phyloP scores from a whole-genome alignment of 2,113 vertebrate species.

The Cyanistes caeruleus region DNA sequence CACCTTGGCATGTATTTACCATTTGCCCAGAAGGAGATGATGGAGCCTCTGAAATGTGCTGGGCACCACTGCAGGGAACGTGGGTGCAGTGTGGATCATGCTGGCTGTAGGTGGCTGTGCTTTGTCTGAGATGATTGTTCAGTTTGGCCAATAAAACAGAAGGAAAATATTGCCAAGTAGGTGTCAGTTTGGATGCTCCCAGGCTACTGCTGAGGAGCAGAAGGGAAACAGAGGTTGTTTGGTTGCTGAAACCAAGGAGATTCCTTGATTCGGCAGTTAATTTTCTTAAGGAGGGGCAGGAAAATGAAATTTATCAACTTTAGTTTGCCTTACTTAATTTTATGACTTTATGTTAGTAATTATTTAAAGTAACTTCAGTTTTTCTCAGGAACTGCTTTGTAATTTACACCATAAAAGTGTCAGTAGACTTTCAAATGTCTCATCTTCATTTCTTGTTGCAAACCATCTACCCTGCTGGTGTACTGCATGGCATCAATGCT shows the following conservation, averaged over 20 bases:
- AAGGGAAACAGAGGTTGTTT: background rate
- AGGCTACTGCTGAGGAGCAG: background rate
- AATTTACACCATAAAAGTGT: fast-evolving
- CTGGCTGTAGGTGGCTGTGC: background rate
- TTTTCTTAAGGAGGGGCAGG: background rate
- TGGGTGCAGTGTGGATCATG: fast-evolving
- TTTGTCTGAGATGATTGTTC: background rate
- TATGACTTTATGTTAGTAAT: fast-evolving
- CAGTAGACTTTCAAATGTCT: background rate
- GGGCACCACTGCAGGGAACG: fast-evolving
- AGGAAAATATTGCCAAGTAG: background rate
- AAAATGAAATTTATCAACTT: background rate
- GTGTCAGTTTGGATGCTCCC: background rate
- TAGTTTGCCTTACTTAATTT: background rate
- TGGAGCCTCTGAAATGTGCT: background rate
- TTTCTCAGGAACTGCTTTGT: background rate
- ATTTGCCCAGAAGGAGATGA: background rate
- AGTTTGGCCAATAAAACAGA: background rate
- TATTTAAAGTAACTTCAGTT: background rate
- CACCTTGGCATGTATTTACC: fast-evolving
- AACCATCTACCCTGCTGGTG: background rate
- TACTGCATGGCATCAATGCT: background rate
- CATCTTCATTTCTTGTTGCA: background rate
- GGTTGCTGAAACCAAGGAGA: background rate
- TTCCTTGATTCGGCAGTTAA: background rate